phyloP scores from a whole-genome alignment of 2,113 vertebrate species.

The Sinocyclocheilus anophthalmus region DNA sequence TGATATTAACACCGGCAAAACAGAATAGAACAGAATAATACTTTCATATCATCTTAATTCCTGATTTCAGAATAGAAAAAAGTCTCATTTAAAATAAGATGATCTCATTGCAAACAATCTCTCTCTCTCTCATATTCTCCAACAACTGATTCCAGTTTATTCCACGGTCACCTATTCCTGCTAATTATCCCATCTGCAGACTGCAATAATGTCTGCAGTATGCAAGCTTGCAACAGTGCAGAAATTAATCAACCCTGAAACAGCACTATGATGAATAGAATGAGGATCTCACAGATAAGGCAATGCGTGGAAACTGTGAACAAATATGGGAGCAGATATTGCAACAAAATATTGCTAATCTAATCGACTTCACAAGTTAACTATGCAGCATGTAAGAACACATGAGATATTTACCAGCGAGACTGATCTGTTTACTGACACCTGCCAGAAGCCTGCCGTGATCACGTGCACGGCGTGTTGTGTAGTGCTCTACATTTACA shows the following conservation, averaged over 20 bases:
- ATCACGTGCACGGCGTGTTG: constrained; percentile 13
- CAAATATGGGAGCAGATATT: constrained; percentile 12
- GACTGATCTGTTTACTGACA: constrained; percentile 2
- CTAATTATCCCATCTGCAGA: constrained; percentile 40
- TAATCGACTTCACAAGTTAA: not conserved
- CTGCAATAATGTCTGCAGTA: constrained; percentile 34
- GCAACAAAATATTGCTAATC: not conserved
- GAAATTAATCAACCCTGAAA: constrained; percentile 38
- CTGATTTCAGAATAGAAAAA: not conserved
- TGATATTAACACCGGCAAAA: not conserved
- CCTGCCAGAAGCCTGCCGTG: not conserved
- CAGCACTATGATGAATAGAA: constrained; percentile 17
- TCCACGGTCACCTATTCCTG: too few relatives aligned
- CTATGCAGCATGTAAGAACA: not conserved
- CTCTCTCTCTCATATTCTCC: not conserved
- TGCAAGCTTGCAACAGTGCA: constrained; percentile 35
- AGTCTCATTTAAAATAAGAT: not conserved
- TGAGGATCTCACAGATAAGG: constrained; percentile 11
- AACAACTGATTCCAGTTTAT: too few relatives aligned
- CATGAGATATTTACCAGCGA: not conserved
- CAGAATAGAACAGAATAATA: too few relatives aligned
- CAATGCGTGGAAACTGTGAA: constrained; percentile 26
- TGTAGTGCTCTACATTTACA: not conserved
- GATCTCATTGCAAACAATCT: not conserved
- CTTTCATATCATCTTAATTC: not conserved